These are phyloP conservation scores for Frieseomelitta varia DNA, from an alignment of 1,140 invertebrate genomes.

Conservation along the genomic window DNA sequence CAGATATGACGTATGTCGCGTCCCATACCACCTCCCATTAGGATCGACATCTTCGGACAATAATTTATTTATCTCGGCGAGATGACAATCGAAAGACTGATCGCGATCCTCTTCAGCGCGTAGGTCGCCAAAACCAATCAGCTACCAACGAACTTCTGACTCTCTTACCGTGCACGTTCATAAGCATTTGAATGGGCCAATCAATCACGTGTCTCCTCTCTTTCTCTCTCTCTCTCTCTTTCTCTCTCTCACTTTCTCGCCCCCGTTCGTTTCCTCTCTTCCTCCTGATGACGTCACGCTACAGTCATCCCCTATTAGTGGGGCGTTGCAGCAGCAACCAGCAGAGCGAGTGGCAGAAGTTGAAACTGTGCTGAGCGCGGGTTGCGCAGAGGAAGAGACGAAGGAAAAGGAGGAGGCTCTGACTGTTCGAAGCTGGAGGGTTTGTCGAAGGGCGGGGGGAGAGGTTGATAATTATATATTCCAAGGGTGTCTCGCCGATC, in stretches of 20 bases:
- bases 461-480: conserved; percentile 81
- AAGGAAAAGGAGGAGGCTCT: conserved; percentile 43
- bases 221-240: conserved; percentile 18
- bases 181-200: conserved; percentile 81
- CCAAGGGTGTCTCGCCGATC: conserved; percentile 81
- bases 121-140: conserved; percentile 61
- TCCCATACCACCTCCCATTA: conserved; percentile 58
- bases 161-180: conserved; percentile 69
- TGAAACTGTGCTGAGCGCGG: conserved; percentile 43
- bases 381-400: conserved; percentile 24
- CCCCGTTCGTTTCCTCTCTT: conserved; percentile 24
- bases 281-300: conserved; percentile 74
- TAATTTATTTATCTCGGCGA: conserved; percentile 79
- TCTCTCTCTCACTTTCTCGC: conserved; percentile 24
- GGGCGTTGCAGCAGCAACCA: conserved; percentile 76
- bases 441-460: conserved; percentile 37
- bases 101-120: conserved; percentile 65
- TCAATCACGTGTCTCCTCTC: conserved; percentile 77
- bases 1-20: conserved; percentile 53
- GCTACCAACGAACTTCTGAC: conserved; percentile 67
- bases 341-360: conserved; percentile 5
- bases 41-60: conserved; percentile 62
- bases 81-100: conserved; percentile 78
- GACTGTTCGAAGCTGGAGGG: conserved; percentile 15
- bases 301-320: conserved; percentile 78